phyloP scores from a whole-genome alignment of 1,140 invertebrate genomes.

The Pomacea maculata region DNA sequence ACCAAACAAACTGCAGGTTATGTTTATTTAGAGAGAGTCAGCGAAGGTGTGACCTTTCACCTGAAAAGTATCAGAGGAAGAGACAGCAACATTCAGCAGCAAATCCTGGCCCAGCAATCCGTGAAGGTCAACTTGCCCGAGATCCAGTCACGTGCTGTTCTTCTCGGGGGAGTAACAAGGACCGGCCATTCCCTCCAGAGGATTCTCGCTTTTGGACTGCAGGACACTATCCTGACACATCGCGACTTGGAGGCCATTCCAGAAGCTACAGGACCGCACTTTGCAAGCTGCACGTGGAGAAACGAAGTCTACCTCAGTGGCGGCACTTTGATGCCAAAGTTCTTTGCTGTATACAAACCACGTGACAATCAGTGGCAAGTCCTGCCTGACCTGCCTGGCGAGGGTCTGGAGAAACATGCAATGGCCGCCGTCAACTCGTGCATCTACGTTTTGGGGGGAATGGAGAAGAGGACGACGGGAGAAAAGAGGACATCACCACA shows the following conservation, averaged over 20 bases:
- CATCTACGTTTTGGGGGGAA: not conserved
- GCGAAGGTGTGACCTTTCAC: not conserved
- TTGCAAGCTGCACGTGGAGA: not conserved
- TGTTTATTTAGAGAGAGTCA: not conserved
- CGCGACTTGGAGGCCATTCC: not conserved
- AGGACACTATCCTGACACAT: not conserved
- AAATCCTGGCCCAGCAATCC: not conserved
- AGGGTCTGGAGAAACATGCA: not conserved
- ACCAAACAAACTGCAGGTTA: not conserved
- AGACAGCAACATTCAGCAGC: not conserved
- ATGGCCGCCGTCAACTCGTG: not conserved
- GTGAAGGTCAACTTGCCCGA: not conserved
- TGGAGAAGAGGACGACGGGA: not conserved
- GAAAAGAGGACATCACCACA: not conserved
- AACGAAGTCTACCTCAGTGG: conserved; percentile 7
- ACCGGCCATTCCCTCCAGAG: not conserved
- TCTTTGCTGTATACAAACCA: not conserved
- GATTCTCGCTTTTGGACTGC: not conserved
- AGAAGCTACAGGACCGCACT: not conserved
- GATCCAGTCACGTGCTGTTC: not conserved
- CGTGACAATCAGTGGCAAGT: not conserved
- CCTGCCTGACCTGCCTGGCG: not conserved
- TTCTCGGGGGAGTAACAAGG: not conserved
- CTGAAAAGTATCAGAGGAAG: not conserved
- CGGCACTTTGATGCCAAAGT: not conserved